Evolutionary conservation across 2,113 vertebrate genomes (phyloP), one percentile per base, ranked within the genome.

Genomic region (Gavia stellata): DNA sequence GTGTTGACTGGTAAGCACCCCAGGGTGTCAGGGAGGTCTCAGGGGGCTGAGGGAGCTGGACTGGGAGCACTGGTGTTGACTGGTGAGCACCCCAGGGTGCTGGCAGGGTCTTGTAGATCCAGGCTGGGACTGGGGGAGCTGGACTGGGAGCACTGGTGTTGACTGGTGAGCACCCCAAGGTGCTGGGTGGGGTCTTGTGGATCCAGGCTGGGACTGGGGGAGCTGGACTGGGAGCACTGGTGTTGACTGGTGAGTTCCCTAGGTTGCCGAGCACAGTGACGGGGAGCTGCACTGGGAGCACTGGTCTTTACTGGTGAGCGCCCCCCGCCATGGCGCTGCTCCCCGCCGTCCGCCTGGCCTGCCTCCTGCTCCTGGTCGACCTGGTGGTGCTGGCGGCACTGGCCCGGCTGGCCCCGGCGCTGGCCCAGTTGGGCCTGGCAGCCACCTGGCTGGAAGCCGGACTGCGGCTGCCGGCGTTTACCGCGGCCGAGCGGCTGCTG

Each of bases 261-360:
- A 40, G 55, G 50, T 17, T 47, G 71, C 42, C 7, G 17, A 18
- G 12, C 4, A 6, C 28, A 3, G 7, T 9, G 16, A 12, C 8
- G 12, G 2, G 19, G 19, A 44, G 12, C 36, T 10, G 38, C 3
- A 9, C 58, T 45, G 62, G 73, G 86, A 71, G 28, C 33, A 26
- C 40, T 75, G 44, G n/a, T 71, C 1, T 40, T 93, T 4, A 26
- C 55, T 38, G 53, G 85, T 36, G 44, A 81, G 87, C 97, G 6
- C 93, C 97, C 70, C 42, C 92, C 17, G 91, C 97, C 68, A 98
- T 98, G 97, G 86, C 73, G 1, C 95, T 97, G 88, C 49, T 42
- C 8, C 84, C 81, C 3, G 47, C 81, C 33, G 7, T 56, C 68
- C 82, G 55, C 26, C 83, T 56, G 26, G 81, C 73, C 75, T 66